Evolutionary conservation across 1,140 invertebrate species (phyloP), one percentile per base, ranked within the genome.

Genomic region (Diabrotica virgifera): DNA sequence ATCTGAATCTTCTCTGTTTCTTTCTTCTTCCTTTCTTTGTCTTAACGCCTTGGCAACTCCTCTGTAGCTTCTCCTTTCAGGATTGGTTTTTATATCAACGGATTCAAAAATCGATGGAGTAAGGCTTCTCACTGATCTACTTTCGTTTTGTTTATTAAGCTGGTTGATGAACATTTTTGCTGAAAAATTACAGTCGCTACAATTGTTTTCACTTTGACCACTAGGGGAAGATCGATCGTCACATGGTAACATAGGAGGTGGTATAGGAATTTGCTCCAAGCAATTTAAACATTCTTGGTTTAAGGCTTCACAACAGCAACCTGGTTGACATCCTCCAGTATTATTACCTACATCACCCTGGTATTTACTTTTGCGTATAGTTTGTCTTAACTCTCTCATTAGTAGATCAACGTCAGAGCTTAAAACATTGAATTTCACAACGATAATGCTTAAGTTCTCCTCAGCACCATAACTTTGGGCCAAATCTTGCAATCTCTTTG

Each of bases 391-490:
- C 72, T 92, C 91, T 56, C 86, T 81, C 83, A 91, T 91, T n/a
- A 92, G 76, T 52, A 88, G 80, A 77, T 91, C 88, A 6, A 90
- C 85, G 72, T 90, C 87, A 4, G 85, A 83, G 14, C 84, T 82
- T 6, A 84, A 77, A 14, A 85, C 81, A 62, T 86, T 85, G 66
- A 93, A 86, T 61, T 88, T 80, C 5, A 93, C 82, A 0, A 94
- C 87, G 13, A 93, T 85, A 12, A 93, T 83, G 63, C 90, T 93
- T 2, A 94, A 74, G 78, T 92, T 93, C 62, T 92, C 89, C 71
- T 90, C 88, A 6, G 89, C 88, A 0, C 90, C 90, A 74, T 93
- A 92, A 69, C 90, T 89, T 78, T 93, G 91, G 4, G 90, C 90
- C 37, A 93, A 79, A 78, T 93, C 90, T 76, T 93, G 89, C 35